These are phyloP conservation scores for Monodelphis domestica DNA, from an alignment of 2,797 vertebrate genomes.

Conservation along the genomic window DNA sequence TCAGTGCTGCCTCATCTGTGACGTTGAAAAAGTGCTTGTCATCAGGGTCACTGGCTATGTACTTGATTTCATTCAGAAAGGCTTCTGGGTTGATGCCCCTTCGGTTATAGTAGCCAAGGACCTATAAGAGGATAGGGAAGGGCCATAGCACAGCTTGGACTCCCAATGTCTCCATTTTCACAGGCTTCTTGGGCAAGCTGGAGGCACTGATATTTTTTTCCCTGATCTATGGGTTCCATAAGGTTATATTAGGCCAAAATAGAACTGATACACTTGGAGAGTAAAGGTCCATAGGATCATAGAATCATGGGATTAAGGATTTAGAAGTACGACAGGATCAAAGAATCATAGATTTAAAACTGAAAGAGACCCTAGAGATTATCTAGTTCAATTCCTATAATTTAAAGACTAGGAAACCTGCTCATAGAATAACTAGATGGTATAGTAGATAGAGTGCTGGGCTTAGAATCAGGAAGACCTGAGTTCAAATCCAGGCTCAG, in stretches of 20 bases:
- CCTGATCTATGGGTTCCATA: neutral
- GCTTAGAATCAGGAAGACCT: neutral
- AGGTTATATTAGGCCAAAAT: neutral
- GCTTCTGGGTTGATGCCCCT: slow-evolving; percentile 97
- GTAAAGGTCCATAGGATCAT: neutral
- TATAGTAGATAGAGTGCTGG: neutral
- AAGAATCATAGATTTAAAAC: neutral
- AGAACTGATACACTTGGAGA: neutral
- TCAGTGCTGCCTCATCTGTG: slow-evolving; percentile 95
- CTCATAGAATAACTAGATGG: neutral
- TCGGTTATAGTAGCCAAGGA: slow-evolving; percentile 97
- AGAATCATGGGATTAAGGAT: neutral
- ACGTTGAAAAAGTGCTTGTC: slow-evolving; percentile 99
- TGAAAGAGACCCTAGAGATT: neutral
- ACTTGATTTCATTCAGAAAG: slow-evolving; percentile 97
- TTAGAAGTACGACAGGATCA: neutral
- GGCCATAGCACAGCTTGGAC: neutral
- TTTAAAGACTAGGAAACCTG: neutral
- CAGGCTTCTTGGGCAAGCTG: neutral
- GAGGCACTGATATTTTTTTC: neutral
- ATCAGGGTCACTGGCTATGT: slow-evolving; percentile 97
- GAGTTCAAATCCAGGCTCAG: neutral
- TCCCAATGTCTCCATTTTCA: fast-evolving
- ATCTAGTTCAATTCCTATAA: neutral
- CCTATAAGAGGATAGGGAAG: slow-evolving; percentile 83